Conservation (phyloP, 2,888 invertebrate species). For the Athetis lepigone region DNA sequence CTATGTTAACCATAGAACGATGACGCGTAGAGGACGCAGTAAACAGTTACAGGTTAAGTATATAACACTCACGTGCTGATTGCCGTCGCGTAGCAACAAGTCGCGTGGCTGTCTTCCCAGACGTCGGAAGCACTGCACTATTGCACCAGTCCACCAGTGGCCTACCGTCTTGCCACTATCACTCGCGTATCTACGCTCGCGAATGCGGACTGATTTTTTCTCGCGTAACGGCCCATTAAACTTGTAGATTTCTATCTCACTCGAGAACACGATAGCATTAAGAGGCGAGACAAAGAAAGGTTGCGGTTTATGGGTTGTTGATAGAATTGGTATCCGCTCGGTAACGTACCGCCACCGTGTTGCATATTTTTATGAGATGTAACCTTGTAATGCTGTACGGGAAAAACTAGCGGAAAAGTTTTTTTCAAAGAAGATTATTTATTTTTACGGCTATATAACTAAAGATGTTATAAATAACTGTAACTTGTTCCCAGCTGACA, state of each 20-base stretch:
- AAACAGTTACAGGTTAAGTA: constrained; percentile 22
- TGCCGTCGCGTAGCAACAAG: constrained; percentile 75
- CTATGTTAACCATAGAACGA: constrained; percentile 62
- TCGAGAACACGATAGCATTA: constrained; percentile 81
- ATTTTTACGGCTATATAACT: too few species aligned
- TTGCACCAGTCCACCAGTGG: constrained; percentile 76
- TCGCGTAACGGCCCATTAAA: constrained; percentile 91
- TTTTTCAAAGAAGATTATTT: too few species aligned
- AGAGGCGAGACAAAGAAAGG: constrained; percentile 90
- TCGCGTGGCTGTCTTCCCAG: constrained; percentile 65
- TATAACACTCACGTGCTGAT: constrained; percentile 56
- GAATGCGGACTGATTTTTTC: constrained; percentile 91
- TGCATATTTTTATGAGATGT: constrained; percentile 87
- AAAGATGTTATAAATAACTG: too few species aligned
- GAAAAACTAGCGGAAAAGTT: constrained; percentile 8
- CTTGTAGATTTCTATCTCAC: constrained; percentile 90
- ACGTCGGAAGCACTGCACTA: constrained; percentile 73
- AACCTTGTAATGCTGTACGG: constrained; percentile 79
- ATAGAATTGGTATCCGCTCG: constrained; percentile 90
- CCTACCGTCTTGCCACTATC: constrained; percentile 88
- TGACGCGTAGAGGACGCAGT: constrained; percentile 62
- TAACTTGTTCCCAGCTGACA: too few species aligned
- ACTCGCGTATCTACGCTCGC: constrained; percentile 90
- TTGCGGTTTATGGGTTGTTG: constrained; percentile 91
- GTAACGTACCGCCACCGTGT: constrained; percentile 88